Base-by-base conservation (phyloP, 2,888 invertebrate genomes). In the Hanleya hanleyi region DNA sequence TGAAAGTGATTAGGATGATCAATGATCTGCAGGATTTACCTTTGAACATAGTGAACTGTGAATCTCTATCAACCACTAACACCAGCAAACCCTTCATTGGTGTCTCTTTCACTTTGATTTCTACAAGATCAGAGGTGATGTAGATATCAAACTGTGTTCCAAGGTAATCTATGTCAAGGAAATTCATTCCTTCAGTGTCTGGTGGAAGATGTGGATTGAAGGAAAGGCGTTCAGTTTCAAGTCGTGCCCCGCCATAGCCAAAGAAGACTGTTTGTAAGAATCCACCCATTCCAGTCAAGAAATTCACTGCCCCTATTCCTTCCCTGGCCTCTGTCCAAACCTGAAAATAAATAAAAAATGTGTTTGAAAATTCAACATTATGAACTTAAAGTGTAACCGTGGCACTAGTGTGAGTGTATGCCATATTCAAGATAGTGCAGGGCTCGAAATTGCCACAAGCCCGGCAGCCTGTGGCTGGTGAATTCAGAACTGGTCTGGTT, bases 261-360 rank as follows among this genome's bases (percentile, higher is more conserved):
- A 84, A 89, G 4, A 90, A 71, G 51, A 91, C 74, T 1, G 85
- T 77, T 77, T 91, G 91, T 2, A 91, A 81, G 51, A 91, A 88
- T 29, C 90, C 90, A 4, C 90, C 91, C 80, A 88, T 88, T 36
- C 89, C 91, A 2, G 91, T 90, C 37, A 90, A 86, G 77, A 90
- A 91, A 72, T 91, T 91, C 3, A 89, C 85, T 41, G 87, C 88
- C 7, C 88, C 88, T 12, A 81, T 72, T 7, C 84, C 84, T n/a
- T 66, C 77, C 70, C 65, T 75, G 47, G 26, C 81, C 74, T 90
- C 90, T 6, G 87, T 87, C 90, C 90, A 91, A 5, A 89, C 80
- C 89, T 90, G 47, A 32, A 62, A 71, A 67, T 15, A 22, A 18
- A 78, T 66, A 76, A 88, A 87, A 9, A 18, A 47, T 47, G 47